Conservation (phyloP, 35 echinoderm and acorn worm species). For the Hemicentrotus pulcherrimus region DNA sequence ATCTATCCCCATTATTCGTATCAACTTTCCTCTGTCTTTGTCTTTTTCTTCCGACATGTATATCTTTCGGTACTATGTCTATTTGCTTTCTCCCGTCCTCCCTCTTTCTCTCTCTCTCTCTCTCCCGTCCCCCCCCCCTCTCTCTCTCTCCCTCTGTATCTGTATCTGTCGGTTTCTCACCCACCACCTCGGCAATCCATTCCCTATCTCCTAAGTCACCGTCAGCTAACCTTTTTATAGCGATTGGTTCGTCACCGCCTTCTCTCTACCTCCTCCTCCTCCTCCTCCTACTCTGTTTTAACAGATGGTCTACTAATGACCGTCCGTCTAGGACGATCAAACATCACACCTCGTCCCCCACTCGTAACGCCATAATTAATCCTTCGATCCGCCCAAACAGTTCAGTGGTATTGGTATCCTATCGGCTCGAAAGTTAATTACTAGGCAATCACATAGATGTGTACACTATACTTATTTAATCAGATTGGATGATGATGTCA, state of each 20-base stretch:
- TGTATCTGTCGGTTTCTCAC: too few species aligned
- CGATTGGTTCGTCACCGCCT: not conserved
- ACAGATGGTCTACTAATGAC: not conserved
- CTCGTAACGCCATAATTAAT: not conserved
- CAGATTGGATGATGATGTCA: conserved; percentile 10
- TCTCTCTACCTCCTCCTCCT: not conserved
- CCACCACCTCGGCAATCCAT: not conserved
- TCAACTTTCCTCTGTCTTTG: too few species aligned
- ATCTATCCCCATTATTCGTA: too few species aligned
- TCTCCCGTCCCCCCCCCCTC: too few species aligned
- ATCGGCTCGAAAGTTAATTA: not conserved
- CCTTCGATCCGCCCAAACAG: not conserved
- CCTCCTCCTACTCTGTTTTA: not conserved
- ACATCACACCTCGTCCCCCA: not conserved
- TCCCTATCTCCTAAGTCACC: not conserved
- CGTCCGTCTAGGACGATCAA: not conserved
- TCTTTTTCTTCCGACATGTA: too few species aligned
- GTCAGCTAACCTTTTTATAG: not conserved
- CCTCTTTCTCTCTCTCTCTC: too few species aligned
- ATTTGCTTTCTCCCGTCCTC: too few species aligned
- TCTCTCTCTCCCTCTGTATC: too few species aligned
- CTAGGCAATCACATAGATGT: not conserved
- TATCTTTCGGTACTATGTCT: too few species aligned
- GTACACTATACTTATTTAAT: conserved; percentile 20
- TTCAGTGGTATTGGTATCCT: not conserved